These are phyloP conservation scores for Carduelis carduelis DNA, from an alignment of 2,797 vertebrate genomes.

Conservation along the genomic window DNA sequence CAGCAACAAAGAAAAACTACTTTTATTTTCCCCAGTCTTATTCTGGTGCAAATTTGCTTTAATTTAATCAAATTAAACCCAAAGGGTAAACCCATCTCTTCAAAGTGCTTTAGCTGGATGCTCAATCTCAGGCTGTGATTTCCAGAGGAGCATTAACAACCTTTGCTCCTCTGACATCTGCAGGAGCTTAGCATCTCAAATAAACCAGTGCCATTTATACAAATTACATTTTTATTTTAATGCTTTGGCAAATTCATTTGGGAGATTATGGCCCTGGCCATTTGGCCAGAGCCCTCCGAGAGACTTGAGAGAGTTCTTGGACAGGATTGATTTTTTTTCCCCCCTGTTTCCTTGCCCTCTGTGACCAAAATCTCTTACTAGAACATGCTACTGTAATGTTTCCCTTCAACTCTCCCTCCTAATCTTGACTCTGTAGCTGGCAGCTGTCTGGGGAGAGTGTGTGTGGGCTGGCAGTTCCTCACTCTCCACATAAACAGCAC, in stretches of 20 bases:
- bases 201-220: background rate
- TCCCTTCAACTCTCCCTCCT: background rate
- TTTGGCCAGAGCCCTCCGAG: background rate
- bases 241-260: background rate
- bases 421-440: background rate
- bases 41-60: background rate
- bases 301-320: background rate
- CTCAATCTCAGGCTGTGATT: background rate
- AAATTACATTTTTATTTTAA: background rate
- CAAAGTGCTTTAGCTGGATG: background rate
- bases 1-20: background rate
- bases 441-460: background rate
- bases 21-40: background rate
- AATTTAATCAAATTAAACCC: background rate
- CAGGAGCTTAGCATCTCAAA: background rate
- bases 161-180: background rate
- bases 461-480: slow-evolving; percentile 21
- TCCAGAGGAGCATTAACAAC: slow-evolving; percentile 36
- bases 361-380: background rate
- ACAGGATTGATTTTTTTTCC: background rate
- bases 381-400: background rate
- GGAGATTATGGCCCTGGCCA: background rate
- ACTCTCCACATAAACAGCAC: slow-evolving; percentile 13
- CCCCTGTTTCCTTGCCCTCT: background rate
- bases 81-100: background rate